Evolutionary conservation across 2,797 vertebrate species (phyloP).

Genomic region (Gadopsis marmoratus): DNA sequence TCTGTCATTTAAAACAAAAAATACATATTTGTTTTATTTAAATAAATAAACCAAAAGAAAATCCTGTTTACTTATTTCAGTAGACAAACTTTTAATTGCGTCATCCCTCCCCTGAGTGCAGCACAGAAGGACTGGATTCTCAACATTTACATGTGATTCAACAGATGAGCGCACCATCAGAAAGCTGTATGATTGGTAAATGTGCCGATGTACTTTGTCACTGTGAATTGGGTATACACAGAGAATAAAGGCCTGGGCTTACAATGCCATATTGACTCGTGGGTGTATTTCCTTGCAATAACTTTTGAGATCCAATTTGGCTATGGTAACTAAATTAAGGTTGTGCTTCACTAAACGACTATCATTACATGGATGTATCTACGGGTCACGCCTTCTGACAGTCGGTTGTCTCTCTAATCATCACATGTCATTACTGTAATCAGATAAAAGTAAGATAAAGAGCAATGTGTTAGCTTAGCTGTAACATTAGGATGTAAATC

Average conservation of each 20-base stretch:
- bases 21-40: not conserved
- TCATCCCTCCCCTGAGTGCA: not conserved
- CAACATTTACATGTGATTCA: slow-evolving; percentile 3
- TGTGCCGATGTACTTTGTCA: slow-evolving; percentile 28
- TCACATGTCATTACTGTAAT: slow-evolving; percentile 75
- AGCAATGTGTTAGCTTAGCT: slow-evolving; percentile 61
- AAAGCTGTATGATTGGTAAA: slow-evolving; percentile 29
- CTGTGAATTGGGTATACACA: not conserved
- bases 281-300: slow-evolving; percentile 74
- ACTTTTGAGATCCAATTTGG: slow-evolving; percentile 67
- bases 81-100: not conserved
- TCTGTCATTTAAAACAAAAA: not conserved
- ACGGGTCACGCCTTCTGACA: slow-evolving; percentile 69
- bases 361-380: slow-evolving; percentile 68
- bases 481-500: slow-evolving; percentile 64
- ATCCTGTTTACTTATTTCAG: not conserved
- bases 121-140: slow-evolving; percentile 8
- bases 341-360: slow-evolving; percentile 65
- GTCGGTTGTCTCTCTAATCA: slow-evolving; percentile 69
- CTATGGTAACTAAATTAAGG: slow-evolving; percentile 64
- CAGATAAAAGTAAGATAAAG: slow-evolving; percentile 72
- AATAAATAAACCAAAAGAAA: not conserved
- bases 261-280: slow-evolving; percentile 27
- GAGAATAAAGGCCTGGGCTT: slow-evolving; percentile 31
- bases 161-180: slow-evolving; percentile 18